Percentiles rank a stretch among this genome's conserved stretches.
Conservation (phyloP, 2,888 invertebrate genomes). For the Caenorhabditis sp. region DNA sequence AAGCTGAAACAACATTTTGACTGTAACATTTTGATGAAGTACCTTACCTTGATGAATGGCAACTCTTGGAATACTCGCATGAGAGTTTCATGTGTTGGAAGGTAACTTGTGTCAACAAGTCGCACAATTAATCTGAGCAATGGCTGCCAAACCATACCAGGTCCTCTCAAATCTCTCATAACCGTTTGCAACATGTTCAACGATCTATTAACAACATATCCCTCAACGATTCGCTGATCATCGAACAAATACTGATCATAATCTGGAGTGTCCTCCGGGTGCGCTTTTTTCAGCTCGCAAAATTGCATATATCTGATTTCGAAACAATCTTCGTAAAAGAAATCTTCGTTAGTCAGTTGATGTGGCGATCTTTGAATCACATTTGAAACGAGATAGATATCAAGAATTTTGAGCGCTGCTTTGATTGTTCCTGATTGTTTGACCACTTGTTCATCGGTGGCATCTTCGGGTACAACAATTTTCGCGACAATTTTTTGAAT, state of each 20-base stretch:
- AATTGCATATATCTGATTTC: not conserved
- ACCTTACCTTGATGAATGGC: conserved; percentile 43
- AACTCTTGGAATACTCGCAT: conserved; percentile 37
- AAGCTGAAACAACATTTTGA: conserved; percentile 30
- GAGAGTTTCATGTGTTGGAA: conserved; percentile 49
- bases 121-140: conserved; percentile 50
- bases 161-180: conserved; percentile 15
- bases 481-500: conserved; percentile 28
- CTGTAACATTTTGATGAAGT: too few relatives aligned
- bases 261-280: not conserved
- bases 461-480: conserved; percentile 6
- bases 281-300: not conserved
- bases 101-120: conserved; percentile 53
- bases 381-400: not conserved
- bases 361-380: not conserved
- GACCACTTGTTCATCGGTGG: conserved; percentile 10
- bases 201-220: conserved; percentile 30
- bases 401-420: conserved; percentile 11
- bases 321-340: not conserved
- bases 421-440: conserved; percentile 15
- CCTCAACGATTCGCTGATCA: conserved; percentile 42
- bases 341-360: not conserved
- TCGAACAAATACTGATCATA: not conserved
- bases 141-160: conserved; percentile 44
- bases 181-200: conserved; percentile 23